Evolutionary conservation across 2,113 vertebrate species (phyloP), one percentile per base, ranked within the genome.

Genomic region (Ctenodactylus gundi): DNA sequence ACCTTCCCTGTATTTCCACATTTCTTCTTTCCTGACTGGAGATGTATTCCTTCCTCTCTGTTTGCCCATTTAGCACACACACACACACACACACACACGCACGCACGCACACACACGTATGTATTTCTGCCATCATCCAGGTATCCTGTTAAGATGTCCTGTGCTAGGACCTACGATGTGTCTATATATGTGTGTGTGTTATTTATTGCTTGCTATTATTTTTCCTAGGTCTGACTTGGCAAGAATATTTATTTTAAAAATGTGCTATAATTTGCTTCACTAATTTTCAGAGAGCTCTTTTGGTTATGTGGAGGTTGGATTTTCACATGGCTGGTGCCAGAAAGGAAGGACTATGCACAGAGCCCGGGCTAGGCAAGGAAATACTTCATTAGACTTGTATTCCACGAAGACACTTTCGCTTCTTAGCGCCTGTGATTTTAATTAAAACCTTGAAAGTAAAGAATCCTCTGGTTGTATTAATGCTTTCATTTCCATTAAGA

Each of bases 391-490:
- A 98, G 97, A 98, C 97, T 98, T 97, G 94, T 98, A 98, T 98
- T 98, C 98, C 98, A 98, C 5, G 46, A 98, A 98, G 98, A 96
- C 96, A 89, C 96, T 98, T 98, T 97, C 64, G 80, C 97, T 98
- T 98, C 97, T 98, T 98, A 98, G 98, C 36, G 97, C 98, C 98
- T 98, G 96, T 98, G 98, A 98, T 98, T 98, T 98, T 98, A 98
- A 98, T 98, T 98, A 98, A 98, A 98, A 98, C 98, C 97, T 98
- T 97, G 95, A 98, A 98, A 98, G 97, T 98, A 98, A 98, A 98
- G 98, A 98, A 98, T 98, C 97, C 96, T 98, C 94, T 98, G 97
- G 96, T 98, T 95, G 95, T 98, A 98, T 98, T 98, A 98, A 98
- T 98, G 98, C 97, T 98, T 98, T 98, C 97, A 97, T 98, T 98